Evolutionary conservation across 2,113 vertebrate genomes (phyloP), one percentile per base, ranked within the genome.

Genomic region (Platichthys flesus): DNA sequence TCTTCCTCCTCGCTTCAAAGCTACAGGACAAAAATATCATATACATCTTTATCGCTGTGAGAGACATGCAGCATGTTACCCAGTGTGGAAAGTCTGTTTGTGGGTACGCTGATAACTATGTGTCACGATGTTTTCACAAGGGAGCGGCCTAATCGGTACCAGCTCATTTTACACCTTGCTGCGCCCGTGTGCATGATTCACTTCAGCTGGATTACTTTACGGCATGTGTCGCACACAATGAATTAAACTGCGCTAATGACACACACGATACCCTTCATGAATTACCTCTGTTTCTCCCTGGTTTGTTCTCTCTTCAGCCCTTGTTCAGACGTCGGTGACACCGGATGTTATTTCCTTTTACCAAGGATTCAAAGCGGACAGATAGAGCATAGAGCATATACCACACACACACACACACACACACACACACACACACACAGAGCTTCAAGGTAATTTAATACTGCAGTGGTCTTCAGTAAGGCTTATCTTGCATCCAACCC

Each of bases 141-240:
- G 65, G 71, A 77, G 65, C 35, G 62, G 23, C 16, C 40, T 83
- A 80, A 83, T 83, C 75, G 82, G 71, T 3, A 21, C 60, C 8
- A 15, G 67, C 76, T 87, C 35, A 71, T 88, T 88, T 87, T 78
- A 83, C 84, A 87, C 88, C 83, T 84, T 87, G 79, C 76, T 87
- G 84, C 79, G 69, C 45, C 24, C 0, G 0, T 20, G 61, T 70
- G 54, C 49, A 62, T 69, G 77, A 79, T 66, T 85, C 71, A 78
- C 75, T 63, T 81, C 64, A 51, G 78, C 51, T 2, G 28, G 45
- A 69, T 81, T 77, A 64, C 73, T 67, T 79, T 67, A 60, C 57
- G 12, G 37, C 52, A 59, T 52, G 70, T 24, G 78, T 35, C 12
- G 6, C 37, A 58, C 59, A 68, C 59, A 68, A 71, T 67, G 63